These are phyloP conservation scores for Sturnira hondurensis DNA, from an alignment of 2,113 vertebrate genomes.

Conservation along the genomic window DNA sequence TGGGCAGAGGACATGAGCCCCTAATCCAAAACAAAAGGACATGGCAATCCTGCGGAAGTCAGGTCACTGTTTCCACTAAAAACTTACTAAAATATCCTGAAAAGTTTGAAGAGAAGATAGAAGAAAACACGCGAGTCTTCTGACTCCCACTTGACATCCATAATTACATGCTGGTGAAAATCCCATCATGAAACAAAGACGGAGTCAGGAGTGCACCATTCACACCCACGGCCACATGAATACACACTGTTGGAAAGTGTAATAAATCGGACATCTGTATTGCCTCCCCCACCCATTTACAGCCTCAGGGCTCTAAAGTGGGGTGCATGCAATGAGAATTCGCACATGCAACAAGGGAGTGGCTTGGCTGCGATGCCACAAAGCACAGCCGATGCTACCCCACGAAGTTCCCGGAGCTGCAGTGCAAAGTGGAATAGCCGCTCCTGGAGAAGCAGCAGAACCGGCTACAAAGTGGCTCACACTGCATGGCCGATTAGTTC, in stretches of 20 bases:
- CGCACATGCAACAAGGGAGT: not conserved
- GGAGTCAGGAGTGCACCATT: not conserved
- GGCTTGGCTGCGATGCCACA: not conserved
- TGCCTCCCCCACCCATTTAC: not conserved
- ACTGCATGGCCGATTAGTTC: slow-evolving; percentile 19
- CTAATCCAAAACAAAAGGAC: not conserved
- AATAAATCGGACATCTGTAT: not conserved
- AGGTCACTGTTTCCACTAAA: not conserved
- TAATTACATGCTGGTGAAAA: slow-evolving; percentile 32
- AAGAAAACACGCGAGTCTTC: not conserved
- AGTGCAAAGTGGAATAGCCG: not conserved
- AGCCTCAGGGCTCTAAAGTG: not conserved
- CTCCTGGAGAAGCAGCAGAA: not conserved
- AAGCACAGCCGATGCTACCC: not conserved
- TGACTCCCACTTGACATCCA: not conserved
- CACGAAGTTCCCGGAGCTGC: not conserved
- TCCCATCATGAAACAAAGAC: not conserved
- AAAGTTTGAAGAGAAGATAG: not conserved
- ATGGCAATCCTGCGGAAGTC: not conserved
- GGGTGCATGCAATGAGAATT: not conserved
- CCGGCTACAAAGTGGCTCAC: not conserved
- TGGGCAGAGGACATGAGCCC: not conserved
- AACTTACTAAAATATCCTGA: not conserved
- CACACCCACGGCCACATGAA: not conserved
- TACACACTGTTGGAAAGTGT: not conserved